Percentiles rank a stretch among this genome's conserved stretches.
These are phyloP conservation scores for Escarpia spicata DNA, from an alignment of 2,888 invertebrate species.

Conservation along the genomic window DNA sequence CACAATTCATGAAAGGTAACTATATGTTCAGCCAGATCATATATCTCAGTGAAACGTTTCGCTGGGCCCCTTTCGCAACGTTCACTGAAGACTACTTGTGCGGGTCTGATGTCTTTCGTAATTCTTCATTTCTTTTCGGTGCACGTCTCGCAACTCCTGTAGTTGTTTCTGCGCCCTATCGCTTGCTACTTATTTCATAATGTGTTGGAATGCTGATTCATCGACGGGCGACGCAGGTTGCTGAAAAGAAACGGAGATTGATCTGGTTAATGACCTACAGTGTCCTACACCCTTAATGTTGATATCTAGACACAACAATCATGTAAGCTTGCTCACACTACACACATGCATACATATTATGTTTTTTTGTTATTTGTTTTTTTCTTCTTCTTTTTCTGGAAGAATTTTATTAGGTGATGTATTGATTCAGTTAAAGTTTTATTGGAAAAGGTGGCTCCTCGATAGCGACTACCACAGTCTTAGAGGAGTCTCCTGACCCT, in stretches of 20 bases:
- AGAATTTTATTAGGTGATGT: no score
- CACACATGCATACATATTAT: no score
- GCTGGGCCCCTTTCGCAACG: not conserved
- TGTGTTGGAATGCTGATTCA: not conserved
- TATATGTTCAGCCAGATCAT: not conserved
- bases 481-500: no score
- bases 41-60: not conserved
- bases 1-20: not conserved
- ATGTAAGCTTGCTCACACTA: no score
- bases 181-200: not conserved
- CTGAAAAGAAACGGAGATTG: not conserved
- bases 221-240: not conserved
- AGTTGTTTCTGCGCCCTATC: not conserved
- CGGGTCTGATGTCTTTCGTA: not conserved
- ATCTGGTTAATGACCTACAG: no score
- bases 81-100: not conserved
- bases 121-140: not conserved
- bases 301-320: no score
- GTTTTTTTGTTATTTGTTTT: no score
- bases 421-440: no score
- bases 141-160: not conserved
- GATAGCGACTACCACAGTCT: no score
- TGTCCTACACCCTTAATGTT: no score
- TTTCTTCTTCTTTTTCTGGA: no score
- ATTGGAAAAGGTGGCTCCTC: no score